These are phyloP conservation scores for Euwallacea similis DNA, from an alignment of 1,140 invertebrate genomes.

Conservation along the genomic window DNA sequence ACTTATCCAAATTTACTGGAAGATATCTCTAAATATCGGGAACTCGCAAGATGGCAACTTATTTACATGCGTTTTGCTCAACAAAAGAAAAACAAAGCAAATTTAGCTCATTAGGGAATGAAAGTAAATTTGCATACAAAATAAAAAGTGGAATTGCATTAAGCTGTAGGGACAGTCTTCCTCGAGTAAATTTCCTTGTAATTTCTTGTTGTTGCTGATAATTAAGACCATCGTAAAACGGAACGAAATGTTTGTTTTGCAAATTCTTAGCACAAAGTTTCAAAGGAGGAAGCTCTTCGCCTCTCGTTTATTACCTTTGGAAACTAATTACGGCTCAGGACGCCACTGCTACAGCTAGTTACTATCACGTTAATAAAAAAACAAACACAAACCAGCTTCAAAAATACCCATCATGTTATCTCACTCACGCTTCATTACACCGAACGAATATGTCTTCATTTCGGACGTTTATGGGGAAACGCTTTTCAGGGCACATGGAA, in stretches of 20 bases:
- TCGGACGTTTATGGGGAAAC: slow-evolving; percentile 7
- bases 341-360: too few species aligned
- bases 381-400: background rate
- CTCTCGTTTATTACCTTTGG: too few species aligned
- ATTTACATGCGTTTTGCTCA: too few species aligned
- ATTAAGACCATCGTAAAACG: slow-evolving; percentile 2
- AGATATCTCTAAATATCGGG: too few species aligned
- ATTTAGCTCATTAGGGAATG: background rate
- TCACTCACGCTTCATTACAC: slow-evolving; percentile 10
- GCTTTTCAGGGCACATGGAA: slow-evolving; percentile 2
- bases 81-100: background rate
- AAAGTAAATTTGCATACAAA: slow-evolving; percentile 2
- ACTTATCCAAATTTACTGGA: too few species aligned
- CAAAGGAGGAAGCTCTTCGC: too few species aligned
- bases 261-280: too few species aligned
- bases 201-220: slow-evolving; percentile 3
- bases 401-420: slow-evolving; percentile 1
- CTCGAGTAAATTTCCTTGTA: background rate
- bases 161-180: background rate
- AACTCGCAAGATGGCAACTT: too few species aligned
- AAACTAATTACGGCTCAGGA: too few species aligned
- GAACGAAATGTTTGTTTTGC: background rate
- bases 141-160: background rate
- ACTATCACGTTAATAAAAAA: background rate
- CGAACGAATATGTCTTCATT: slow-evolving; percentile 16